These are phyloP conservation scores for Hyles lineata DNA, from an alignment of 2,888 invertebrate species.

Conservation along the genomic window DNA sequence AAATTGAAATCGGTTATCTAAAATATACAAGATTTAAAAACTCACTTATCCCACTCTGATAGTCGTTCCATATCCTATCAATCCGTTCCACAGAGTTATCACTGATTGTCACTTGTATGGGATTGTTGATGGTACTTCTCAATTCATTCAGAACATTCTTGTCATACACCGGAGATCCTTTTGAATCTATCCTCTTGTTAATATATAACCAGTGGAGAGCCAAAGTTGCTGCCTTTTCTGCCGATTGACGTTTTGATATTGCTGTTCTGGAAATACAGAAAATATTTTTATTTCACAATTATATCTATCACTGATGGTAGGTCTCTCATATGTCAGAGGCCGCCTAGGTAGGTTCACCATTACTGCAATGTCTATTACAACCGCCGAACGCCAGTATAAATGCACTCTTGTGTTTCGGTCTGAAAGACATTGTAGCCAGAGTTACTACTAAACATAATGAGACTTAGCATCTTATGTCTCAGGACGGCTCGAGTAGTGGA, in stretches of 20 bases:
- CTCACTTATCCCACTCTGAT: constrained; percentile 76
- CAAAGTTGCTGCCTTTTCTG: constrained; percentile 80
- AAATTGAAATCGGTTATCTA: too few relatives aligned
- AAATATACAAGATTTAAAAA: constrained; percentile 39
- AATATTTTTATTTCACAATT: not conserved
- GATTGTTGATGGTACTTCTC: constrained; percentile 57
- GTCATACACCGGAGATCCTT: constrained; percentile 80
- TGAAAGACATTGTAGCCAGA: too few relatives aligned
- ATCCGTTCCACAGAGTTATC: constrained; percentile 67
- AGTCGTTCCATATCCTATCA: constrained; percentile 71
- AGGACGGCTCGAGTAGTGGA: too few relatives aligned
- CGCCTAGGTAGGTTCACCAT: too few relatives aligned
- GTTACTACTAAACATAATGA: too few relatives aligned
- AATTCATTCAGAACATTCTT: constrained; percentile 64
- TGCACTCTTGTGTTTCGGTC: too few relatives aligned
- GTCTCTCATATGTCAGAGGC: too few relatives aligned
- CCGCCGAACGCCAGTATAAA: too few relatives aligned
- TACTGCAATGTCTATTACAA: too few relatives aligned
- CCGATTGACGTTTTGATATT: constrained; percentile 82
- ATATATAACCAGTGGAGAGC: constrained; percentile 83
- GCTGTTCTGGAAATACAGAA: constrained; percentile 61
- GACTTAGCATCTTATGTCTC: too few relatives aligned
- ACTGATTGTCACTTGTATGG: constrained; percentile 61
- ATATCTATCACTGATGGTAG: too few relatives aligned
- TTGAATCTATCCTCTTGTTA: constrained; percentile 72